Conservation (phyloP, 2,797 vertebrate genomes). For the Notoglanidium macrostoma region DNA sequence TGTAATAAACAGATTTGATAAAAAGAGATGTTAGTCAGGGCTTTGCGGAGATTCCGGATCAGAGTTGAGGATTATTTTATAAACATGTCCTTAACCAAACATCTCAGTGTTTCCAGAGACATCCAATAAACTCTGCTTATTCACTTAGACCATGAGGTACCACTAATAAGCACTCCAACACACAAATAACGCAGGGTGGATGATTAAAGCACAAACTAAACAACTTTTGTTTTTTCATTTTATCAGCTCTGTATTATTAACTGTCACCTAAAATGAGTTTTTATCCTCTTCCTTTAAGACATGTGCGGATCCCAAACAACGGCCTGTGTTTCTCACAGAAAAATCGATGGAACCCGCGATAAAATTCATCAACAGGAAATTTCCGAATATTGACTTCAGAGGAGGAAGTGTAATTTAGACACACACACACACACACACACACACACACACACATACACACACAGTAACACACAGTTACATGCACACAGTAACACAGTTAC, state of each 20-base stretch:
- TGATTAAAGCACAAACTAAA: neutral
- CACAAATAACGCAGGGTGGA: no score
- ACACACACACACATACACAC: slow-evolving; percentile 1
- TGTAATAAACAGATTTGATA: neutral
- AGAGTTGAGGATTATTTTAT: no score
- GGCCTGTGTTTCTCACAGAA: slow-evolving; percentile 78
- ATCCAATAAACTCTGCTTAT: no score
- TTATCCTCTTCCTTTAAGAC: slow-evolving; percentile 52
- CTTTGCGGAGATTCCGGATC: no score
- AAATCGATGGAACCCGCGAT: slow-evolving; percentile 86
- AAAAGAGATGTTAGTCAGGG: no score
- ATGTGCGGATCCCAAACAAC: slow-evolving; percentile 79
- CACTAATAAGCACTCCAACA: neutral
- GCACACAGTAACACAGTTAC: neutral
- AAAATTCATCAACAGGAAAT: slow-evolving; percentile 93
- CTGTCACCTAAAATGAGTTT: neutral
- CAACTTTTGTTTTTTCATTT: neutral
- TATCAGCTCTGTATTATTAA: neutral
- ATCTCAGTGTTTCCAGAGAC: no score
- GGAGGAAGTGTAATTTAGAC: slow-evolving; percentile 70
- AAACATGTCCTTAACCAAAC: no score
- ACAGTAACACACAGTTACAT: neutral
- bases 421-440: neutral
- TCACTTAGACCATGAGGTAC: no score
- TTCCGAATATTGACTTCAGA: slow-evolving; percentile 87